These are phyloP conservation scores for Acronicta aceris DNA, from an alignment of 2,888 invertebrate genomes.

Conservation along the genomic window DNA sequence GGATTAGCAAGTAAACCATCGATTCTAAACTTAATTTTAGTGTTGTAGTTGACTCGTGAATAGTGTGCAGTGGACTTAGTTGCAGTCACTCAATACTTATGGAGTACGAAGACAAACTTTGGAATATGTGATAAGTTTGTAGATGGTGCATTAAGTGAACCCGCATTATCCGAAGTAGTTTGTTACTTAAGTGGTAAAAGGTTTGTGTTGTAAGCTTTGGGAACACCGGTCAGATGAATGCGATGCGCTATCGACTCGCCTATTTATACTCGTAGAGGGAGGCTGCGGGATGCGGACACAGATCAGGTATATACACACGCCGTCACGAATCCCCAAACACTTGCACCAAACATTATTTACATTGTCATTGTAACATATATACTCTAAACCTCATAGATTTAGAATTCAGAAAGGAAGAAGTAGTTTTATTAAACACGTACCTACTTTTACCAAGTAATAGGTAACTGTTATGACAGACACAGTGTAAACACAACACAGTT, in stretches of 20 bases:
- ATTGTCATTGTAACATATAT: constrained; percentile 6
- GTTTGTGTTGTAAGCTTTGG: constrained; percentile 59
- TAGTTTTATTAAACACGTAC: background rate
- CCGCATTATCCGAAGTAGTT: constrained; percentile 37
- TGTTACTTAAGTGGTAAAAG: constrained; percentile 54
- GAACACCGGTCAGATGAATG: constrained; percentile 64
- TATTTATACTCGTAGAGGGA: constrained; percentile 71
- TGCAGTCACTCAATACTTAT: constrained; percentile 24
- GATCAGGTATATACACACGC: constrained; percentile 55
- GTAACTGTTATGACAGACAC: too few species aligned
- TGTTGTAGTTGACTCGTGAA: constrained; percentile 20
- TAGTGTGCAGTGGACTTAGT: constrained; percentile 31
- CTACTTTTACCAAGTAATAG: background rate
- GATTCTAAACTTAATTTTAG: constrained; percentile 42
- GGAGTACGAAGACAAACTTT: constrained; percentile 31
- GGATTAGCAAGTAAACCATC: constrained; percentile 28
- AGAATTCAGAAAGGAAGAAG: constrained; percentile 5
- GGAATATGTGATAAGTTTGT: constrained; percentile 35
- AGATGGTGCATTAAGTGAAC: constrained; percentile 37
- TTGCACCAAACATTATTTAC: constrained; percentile 36
- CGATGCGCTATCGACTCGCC: constrained; percentile 75
- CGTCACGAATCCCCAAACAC: constrained; percentile 16
- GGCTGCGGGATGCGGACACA: constrained; percentile 60
- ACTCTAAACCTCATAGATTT: constrained; percentile 24
- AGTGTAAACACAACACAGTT: too few species aligned